Percentiles rank a stretch among this genome's conserved stretches.
phyloP scores from a whole-genome alignment of 1,140 invertebrate genomes.

The Plectrocnemia conspersa region DNA sequence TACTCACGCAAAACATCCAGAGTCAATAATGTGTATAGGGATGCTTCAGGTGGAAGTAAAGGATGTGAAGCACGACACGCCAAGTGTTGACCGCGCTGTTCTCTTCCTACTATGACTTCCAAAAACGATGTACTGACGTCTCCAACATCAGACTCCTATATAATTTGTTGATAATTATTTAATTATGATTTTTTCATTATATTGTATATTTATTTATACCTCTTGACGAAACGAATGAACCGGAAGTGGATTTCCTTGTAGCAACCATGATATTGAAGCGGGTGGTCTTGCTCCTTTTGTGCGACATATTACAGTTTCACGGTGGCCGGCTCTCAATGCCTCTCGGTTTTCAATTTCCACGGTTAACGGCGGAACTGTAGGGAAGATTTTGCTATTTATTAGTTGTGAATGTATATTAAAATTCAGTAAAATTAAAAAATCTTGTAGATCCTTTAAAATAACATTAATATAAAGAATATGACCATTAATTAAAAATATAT shows the following conservation, averaged over 20 bases:
- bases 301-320: constrained; percentile 7
- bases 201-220: constrained; percentile 4
- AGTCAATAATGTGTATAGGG: constrained; percentile 12
- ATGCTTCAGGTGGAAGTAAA: constrained; percentile 12
- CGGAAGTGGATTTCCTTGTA: constrained; percentile 18
- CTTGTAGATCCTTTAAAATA: no score
- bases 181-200: no score
- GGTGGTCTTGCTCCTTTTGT: constrained; percentile 16
- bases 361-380: constrained; percentile 12
- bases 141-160: constrained; percentile 14
- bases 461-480: no score
- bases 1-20: constrained; percentile 21
- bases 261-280: constrained; percentile 10
- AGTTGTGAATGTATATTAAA: not conserved
- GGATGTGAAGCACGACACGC: constrained; percentile 16
- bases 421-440: not conserved
- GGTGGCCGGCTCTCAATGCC: constrained; percentile 8
- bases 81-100: constrained; percentile 19
- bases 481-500: no score
- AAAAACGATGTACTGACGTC: constrained; percentile 19
- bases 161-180: no score
- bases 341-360: constrained; percentile 16
- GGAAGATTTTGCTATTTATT: not conserved
- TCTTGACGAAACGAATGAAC: constrained; percentile 9
- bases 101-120: constrained; percentile 12